A percentile compares a stretch with the other conserved stretches of the same genome.
phyloP scores from a whole-genome alignment of 1,140 invertebrate genomes.

The Drosophila mojavensis region DNA sequence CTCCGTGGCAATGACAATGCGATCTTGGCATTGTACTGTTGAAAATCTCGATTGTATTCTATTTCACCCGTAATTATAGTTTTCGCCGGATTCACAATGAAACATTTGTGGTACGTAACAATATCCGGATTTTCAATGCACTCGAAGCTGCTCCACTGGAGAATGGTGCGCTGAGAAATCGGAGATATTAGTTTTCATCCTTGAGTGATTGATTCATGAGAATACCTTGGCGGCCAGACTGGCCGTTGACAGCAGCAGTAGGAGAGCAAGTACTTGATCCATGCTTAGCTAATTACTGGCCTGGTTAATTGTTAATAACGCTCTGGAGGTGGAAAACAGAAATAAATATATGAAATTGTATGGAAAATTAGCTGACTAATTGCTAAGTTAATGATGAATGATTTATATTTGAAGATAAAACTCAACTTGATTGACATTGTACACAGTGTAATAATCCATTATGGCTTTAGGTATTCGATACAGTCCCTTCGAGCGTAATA shows the following conservation, averaged over 20 bases:
- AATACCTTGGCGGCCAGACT: constrained; percentile 12
- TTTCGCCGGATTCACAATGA: background rate
- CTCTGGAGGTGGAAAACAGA: background rate
- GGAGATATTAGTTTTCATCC: too few relatives aligned
- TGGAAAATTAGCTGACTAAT: background rate
- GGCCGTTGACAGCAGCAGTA: background rate
- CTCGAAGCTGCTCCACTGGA: constrained; percentile 20
- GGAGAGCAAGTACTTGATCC: background rate
- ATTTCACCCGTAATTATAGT: constrained; percentile 5
- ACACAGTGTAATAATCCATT: background rate
- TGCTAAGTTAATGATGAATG: background rate
- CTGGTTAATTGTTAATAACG: constrained; percentile 8
- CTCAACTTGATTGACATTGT: background rate
- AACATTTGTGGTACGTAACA: constrained; percentile 18
- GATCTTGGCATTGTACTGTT: background rate
- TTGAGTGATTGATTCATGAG: background rate
- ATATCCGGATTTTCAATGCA: constrained; percentile 9
- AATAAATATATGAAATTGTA: constrained; percentile 15
- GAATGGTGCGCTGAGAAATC: background rate
- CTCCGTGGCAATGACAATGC: constrained; percentile 1
- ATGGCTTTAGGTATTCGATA: constrained; percentile 5
- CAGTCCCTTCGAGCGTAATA: constrained; percentile 28
- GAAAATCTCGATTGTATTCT: background rate
- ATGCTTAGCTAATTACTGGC: constrained; percentile 4
- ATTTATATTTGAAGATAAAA: constrained; percentile 7